These are phyloP conservation scores for Menidia menidia DNA, from an alignment of 2,797 vertebrate genomes.

Conservation along the genomic window DNA sequence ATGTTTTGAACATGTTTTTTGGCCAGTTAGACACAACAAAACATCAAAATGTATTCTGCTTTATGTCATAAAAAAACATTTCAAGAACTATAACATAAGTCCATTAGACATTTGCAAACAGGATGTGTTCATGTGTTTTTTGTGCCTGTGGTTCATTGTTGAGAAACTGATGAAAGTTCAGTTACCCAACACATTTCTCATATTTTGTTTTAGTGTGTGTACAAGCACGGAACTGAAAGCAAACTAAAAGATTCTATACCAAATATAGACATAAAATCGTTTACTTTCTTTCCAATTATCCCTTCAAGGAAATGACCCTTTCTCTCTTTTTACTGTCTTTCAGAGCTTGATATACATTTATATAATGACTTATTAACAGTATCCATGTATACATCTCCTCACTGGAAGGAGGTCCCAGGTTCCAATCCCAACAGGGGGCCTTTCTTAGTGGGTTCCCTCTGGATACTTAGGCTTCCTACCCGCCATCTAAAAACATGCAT, in stretches of 20 bases:
- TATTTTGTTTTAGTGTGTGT: conserved; percentile 4
- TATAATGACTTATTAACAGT: no score
- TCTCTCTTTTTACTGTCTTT: no score
- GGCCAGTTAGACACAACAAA: not conserved
- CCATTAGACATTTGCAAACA: not conserved
- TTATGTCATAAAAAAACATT: not conserved
- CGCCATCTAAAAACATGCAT: no score
- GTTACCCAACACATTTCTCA: conserved; percentile 31
- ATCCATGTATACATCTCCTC: no score
- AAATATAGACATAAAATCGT: conserved; percentile 29
- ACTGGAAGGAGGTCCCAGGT: no score
- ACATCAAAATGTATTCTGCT: not conserved
- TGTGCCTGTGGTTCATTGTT: conserved; percentile 17
- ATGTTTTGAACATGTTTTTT: not conserved
- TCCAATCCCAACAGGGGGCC: no score
- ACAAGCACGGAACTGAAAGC: conserved; percentile 45
- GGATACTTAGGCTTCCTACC: no score
- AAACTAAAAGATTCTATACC: conserved; percentile 1
- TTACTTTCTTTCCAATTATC: no score
- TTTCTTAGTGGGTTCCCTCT: no score
- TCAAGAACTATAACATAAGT: not conserved
- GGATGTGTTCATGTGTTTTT: not conserved
- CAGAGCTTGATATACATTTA: no score
- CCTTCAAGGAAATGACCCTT: no score
- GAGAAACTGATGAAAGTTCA: conserved; percentile 51